Percentiles rank a stretch among this genome's conserved stretches.
Evolutionary conservation across 2,113 vertebrate genomes (phyloP).

Genomic region (Phaethornis superciliosus): DNA sequence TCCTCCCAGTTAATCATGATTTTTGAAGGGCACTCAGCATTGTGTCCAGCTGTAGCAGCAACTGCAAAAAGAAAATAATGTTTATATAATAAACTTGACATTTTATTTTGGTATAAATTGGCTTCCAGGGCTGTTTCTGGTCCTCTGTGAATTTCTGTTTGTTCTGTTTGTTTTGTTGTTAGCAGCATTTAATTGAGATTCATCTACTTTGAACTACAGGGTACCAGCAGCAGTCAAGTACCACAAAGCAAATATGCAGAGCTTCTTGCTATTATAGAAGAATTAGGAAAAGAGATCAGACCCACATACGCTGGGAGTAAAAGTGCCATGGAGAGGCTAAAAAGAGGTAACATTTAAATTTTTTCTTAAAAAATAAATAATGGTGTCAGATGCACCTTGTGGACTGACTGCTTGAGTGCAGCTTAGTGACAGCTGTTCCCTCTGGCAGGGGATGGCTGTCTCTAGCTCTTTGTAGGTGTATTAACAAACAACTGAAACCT

Average conservation of each 20-base stretch:
- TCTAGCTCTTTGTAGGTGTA: background rate
- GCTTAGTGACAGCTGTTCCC: background rate
- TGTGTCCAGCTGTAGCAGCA: background rate
- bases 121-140: background rate
- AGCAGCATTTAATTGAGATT: background rate
- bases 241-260: constrained; percentile 98
- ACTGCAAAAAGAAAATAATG: background rate
- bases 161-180: background rate
- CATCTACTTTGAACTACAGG: constrained; percentile 72
- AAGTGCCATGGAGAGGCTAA: constrained; percentile 98
- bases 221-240: constrained; percentile 89
- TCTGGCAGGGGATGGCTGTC: background rate
- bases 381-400: background rate
- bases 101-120: background rate
- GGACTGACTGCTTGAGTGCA: background rate
- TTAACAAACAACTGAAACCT: background rate
- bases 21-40: background rate
- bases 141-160: background rate
- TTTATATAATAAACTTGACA: background rate
- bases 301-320: constrained; percentile 97
- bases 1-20: background rate
- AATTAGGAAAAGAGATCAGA: constrained; percentile 97
- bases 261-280: constrained; percentile 96
- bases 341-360: constrained; percentile 82
- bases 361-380: background rate